Conservation (phyloP, 2,888 invertebrate species). For the Balanococcus diminutus region DNA sequence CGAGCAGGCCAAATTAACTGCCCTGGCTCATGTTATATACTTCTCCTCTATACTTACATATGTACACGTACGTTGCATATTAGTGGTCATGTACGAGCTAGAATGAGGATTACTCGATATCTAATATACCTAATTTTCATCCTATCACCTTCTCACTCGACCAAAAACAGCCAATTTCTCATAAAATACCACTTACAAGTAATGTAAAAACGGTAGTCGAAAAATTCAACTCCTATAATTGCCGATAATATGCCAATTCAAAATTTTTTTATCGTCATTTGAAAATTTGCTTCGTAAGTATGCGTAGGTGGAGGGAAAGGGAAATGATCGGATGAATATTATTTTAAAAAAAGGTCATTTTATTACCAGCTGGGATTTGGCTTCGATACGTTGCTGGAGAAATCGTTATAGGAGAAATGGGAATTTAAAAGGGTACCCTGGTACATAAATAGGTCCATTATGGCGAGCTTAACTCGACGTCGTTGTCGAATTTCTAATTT, state of each 20-base stretch:
- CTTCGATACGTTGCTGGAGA: not conserved
- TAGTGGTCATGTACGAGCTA: not conserved
- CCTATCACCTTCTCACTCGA: no score
- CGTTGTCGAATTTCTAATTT: not conserved
- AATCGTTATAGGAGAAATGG: not conserved
- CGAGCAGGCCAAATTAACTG: not conserved
- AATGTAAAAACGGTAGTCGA: not conserved
- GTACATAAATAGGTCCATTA: not conserved
- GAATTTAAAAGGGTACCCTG: not conserved
- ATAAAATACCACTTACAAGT: no score
- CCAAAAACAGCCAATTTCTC: not conserved
- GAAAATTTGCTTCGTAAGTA: not conserved
- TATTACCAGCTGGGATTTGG: not conserved
- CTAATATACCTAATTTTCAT: not conserved
- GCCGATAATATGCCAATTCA: not conserved
- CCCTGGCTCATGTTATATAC: not conserved
- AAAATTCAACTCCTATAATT: not conserved
- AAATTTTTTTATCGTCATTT: not conserved
- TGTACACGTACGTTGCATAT: no score
- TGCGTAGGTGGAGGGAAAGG: not conserved
- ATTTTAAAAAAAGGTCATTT: not conserved
- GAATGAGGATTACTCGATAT: not conserved
- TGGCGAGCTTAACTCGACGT: not conserved
- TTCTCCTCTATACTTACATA: not conserved
- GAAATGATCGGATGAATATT: not conserved